These are phyloP conservation scores for Crotalus horridus DNA, from an alignment of 2,113 vertebrate genomes.

Conservation along the genomic window DNA sequence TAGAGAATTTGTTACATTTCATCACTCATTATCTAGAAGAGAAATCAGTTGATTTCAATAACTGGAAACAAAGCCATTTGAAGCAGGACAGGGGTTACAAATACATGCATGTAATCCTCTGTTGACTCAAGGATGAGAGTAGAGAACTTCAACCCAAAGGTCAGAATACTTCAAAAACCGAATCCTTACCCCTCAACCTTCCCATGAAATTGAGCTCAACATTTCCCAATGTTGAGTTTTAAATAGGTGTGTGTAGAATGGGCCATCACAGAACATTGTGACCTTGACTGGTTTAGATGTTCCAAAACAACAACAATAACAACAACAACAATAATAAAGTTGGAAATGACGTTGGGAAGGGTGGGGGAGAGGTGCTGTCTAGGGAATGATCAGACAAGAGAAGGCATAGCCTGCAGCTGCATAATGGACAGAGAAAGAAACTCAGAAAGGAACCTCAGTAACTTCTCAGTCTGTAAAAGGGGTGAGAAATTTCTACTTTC, in stretches of 20 bases:
- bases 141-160: neutral
- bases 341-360: no score
- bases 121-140: neutral
- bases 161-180: neutral
- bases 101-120: neutral
- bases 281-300: neutral
- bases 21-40: neutral
- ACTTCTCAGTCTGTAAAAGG: neutral
- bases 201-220: neutral
- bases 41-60: neutral
- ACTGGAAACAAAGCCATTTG: neutral
- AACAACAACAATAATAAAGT: no score
- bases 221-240: neutral
- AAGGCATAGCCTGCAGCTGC: neutral
- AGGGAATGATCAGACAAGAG: neutral
- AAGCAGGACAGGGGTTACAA: neutral
- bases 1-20: neutral
- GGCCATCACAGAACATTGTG: neutral
- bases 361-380: neutral
- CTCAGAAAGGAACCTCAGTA: neutral
- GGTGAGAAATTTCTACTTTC: neutral
- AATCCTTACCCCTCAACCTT: neutral
- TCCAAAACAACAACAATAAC: neutral
- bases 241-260: neutral
- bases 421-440: neutral